Conservation (phyloP, 2,888 invertebrate species). For the Diarsia mendica region DNA sequence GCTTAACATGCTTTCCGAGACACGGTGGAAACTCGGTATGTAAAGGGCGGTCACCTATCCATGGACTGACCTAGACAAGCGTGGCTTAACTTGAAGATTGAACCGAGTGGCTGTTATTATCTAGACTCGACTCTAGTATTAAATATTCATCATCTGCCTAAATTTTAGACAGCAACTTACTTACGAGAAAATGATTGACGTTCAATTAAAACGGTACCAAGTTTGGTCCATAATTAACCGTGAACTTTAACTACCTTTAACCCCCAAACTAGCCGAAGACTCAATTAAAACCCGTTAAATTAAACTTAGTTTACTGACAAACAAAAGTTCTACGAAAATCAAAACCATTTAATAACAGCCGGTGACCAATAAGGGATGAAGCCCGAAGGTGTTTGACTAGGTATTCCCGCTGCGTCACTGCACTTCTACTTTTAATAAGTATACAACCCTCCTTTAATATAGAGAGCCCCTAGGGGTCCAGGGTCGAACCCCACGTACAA, state of each 20-base stretch:
- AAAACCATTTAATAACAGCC: slow-evolving; percentile 57
- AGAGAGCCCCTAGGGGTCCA: slow-evolving; percentile 81
- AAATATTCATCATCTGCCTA: background rate
- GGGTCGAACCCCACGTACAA: slow-evolving; percentile 72
- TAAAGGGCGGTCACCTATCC: too few relatives aligned
- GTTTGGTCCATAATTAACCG: background rate
- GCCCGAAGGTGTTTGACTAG: slow-evolving; percentile 81
- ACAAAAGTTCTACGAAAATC: slow-evolving; percentile 44
- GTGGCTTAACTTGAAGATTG: too few relatives aligned
- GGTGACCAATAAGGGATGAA: slow-evolving; percentile 69
- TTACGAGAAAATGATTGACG: background rate
- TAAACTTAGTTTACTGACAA: slow-evolving; percentile 28
- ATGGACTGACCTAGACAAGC: too few relatives aligned
- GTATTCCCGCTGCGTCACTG: slow-evolving; percentile 72
- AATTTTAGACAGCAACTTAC: background rate
- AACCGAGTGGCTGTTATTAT: too few relatives aligned
- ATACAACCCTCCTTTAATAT: slow-evolving; percentile 86
- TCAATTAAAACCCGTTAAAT: slow-evolving; percentile 13
- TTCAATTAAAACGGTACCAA: background rate
- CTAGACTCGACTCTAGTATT: background rate
- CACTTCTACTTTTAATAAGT: slow-evolving; percentile 86
- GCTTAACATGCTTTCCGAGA: too few relatives aligned
- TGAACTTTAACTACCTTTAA: background rate
- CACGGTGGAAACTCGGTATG: too few relatives aligned
- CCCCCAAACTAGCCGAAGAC: background rate